Conservation (phyloP, 1,140 invertebrate genomes). For the Patella vulgata region DNA sequence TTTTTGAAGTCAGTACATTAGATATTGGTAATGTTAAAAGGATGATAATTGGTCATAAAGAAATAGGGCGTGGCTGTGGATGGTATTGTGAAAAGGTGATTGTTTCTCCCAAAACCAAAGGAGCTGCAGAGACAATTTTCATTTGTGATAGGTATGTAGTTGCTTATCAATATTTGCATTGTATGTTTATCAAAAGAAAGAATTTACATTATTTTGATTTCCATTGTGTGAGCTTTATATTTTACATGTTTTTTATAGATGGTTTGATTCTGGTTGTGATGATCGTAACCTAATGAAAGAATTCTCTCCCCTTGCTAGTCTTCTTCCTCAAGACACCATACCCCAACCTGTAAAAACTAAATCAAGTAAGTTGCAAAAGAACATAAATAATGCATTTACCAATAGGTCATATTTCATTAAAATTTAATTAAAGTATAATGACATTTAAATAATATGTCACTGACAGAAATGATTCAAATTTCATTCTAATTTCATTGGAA, state of each 20-base stretch:
- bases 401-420: no score
- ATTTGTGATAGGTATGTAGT: constrained; percentile 47
- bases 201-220: no score
- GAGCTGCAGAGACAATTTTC: constrained; percentile 40
- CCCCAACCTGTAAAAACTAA: constrained; percentile 16
- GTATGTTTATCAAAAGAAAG: no score
- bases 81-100: constrained; percentile 54
- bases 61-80: constrained; percentile 49
- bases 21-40: constrained; percentile 46
- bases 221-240: no score
- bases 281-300: constrained; percentile 44
- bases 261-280: constrained; percentile 53
- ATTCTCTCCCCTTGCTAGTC: constrained; percentile 31
- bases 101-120: constrained; percentile 11
- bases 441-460: constrained; percentile 3
- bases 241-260: no score
- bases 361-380: constrained; percentile 35
- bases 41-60: constrained; percentile 51
- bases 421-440: not conserved
- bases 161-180: no score
- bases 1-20: constrained; percentile 47
- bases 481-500: no score
- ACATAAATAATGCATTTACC: no score
- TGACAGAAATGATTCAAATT: no score
- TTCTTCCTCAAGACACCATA: constrained; percentile 26